Conservation (phyloP, 92 coral and sea anemone species). For the Parazoanthus darwini region DNA sequence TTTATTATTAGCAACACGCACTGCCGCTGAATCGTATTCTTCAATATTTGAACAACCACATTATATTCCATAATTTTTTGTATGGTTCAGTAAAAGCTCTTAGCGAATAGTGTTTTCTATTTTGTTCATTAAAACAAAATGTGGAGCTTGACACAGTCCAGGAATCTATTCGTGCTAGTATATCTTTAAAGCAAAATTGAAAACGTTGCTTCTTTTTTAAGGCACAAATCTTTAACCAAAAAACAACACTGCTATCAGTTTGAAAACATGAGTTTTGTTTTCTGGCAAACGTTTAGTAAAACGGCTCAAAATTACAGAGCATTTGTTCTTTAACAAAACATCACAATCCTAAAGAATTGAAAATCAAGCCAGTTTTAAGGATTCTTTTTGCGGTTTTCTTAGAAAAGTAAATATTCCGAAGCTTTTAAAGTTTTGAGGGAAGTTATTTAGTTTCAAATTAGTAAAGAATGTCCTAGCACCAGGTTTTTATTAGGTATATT, state of each 20-base stretch:
- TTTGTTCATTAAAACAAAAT: not conserved
- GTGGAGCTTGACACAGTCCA: not conserved
- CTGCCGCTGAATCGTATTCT: not conserved
- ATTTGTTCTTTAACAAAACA: slow-evolving; percentile 1
- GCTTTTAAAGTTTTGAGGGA: not conserved
- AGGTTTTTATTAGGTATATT: not conserved
- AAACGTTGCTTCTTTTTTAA: not conserved
- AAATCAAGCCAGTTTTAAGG: not conserved
- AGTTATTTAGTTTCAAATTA: slow-evolving; percentile 6
- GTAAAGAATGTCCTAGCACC: not conserved
- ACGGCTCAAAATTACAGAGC: not conserved
- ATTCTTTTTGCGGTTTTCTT: not conserved
- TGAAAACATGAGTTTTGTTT: slow-evolving; percentile 18
- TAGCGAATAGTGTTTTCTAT: not conserved
- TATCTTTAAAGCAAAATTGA: not conserved
- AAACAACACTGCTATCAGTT: slow-evolving; percentile 8
- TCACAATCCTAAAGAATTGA: not conserved
- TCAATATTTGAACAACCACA: not conserved
- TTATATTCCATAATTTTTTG: not conserved
- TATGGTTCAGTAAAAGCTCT: not conserved
- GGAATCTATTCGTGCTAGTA: not conserved
- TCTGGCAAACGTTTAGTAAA: not conserved
- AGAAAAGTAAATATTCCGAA: not conserved
- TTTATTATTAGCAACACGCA: not conserved
- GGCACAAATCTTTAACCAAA: not conserved